These are phyloP conservation scores for Alauda arvensis DNA, from an alignment of 2,797 vertebrate species.

Conservation along the genomic window DNA sequence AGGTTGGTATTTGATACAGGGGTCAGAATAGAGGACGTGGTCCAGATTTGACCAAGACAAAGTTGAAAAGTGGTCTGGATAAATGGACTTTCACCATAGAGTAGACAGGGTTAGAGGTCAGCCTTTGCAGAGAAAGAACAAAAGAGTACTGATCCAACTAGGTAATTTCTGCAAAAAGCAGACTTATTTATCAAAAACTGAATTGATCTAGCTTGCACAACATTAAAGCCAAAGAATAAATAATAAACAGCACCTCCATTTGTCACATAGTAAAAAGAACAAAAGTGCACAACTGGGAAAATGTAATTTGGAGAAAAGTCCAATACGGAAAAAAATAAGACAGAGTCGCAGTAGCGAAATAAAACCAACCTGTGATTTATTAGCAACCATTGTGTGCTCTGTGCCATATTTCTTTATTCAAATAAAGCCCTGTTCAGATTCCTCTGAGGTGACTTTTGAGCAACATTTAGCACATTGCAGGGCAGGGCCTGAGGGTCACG, in stretches of 20 bases:
- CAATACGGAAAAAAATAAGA: constrained; percentile 14
- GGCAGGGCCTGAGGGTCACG: neutral
- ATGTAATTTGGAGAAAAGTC: constrained; percentile 46
- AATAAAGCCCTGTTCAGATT: constrained; percentile 21
- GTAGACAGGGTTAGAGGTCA: constrained; percentile 46
- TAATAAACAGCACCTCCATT: constrained; percentile 51
- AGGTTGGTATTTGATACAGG: constrained; percentile 3
- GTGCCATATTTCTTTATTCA: constrained; percentile 49
- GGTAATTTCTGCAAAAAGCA: constrained; percentile 52
- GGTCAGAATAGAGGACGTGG: neutral
- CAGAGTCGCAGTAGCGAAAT: neutral
- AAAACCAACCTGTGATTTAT: constrained; percentile 49
- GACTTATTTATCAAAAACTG: constrained; percentile 56
- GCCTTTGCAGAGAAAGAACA: constrained; percentile 22
- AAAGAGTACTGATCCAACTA: constrained; percentile 39
- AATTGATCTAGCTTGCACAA: constrained; percentile 46
- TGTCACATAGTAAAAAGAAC: constrained; percentile 54
- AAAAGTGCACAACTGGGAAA: constrained; percentile 53
- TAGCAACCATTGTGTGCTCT: constrained; percentile 7
- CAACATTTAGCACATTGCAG: constrained; percentile 19
- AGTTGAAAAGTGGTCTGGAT: constrained; percentile 32
- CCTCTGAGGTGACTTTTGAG: constrained; percentile 39
- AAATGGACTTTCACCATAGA: constrained; percentile 35
- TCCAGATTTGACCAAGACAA: constrained; percentile 44
- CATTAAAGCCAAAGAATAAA: constrained; percentile 58